These are phyloP conservation scores for Zaprionus nigranus DNA, from an alignment of 1,140 invertebrate species.

Conservation along the genomic window DNA sequence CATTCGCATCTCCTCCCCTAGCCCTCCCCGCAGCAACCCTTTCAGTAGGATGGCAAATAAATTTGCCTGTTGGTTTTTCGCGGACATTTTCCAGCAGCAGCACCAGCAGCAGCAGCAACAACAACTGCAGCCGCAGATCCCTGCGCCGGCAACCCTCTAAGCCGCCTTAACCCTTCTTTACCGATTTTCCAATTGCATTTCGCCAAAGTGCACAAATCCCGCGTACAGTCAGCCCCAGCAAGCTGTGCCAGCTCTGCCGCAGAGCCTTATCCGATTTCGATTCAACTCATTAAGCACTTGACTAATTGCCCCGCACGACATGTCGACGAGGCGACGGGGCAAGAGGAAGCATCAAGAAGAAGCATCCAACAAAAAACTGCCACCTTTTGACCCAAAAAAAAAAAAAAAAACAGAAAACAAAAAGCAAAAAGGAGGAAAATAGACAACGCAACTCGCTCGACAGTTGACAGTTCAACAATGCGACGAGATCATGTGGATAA, in stretches of 20 bases:
- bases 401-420: conserved; percentile 37
- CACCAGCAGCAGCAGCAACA: conserved; percentile 23
- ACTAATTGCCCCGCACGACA: conserved; percentile 65
- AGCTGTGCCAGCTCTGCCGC: conserved; percentile 13
- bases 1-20: conserved; percentile 30
- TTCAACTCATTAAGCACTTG: conserved; percentile 82
- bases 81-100: conserved; percentile 32
- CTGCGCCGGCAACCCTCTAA: conserved; percentile 58
- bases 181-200: conserved; percentile 6
- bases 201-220: conserved; percentile 29
- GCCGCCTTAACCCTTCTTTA: conserved; percentile 69
- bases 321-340: neutral
- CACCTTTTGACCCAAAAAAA: conserved; percentile 54
- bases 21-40: conserved; percentile 12
- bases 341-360: neutral
- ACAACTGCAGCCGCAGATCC: conserved; percentile 39
- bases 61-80: conserved; percentile 46
- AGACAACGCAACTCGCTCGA: neutral
- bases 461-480: conserved; percentile 35
- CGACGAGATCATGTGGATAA: conserved; percentile 58
- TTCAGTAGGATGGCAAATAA: conserved; percentile 30
- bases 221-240: conserved; percentile 48
- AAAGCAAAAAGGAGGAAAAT: neutral
- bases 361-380: conserved; percentile 17
- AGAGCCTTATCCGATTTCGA: conserved; percentile 58